Conservation (phyloP, 1,140 invertebrate genomes). For the Zaprionus tsacasi region DNA sequence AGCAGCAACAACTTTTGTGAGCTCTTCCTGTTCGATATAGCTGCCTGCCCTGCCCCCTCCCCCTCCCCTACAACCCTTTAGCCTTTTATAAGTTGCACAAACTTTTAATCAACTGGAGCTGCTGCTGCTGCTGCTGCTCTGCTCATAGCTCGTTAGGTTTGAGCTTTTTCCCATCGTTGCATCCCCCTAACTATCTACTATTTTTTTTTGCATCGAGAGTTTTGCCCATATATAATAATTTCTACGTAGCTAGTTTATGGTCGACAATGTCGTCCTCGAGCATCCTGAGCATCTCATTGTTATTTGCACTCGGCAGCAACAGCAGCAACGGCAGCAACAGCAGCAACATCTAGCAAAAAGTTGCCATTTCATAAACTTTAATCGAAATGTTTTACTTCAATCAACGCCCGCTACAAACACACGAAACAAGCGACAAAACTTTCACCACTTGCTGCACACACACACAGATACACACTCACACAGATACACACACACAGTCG, state of each 20-base stretch:
- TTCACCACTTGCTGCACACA: conserved; percentile 69
- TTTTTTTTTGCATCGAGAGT: conserved; percentile 24
- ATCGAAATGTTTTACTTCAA: conserved; percentile 82
- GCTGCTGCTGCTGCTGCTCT: conserved; percentile 49
- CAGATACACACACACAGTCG: not conserved
- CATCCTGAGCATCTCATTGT: conserved; percentile 40
- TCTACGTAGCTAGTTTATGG: conserved; percentile 64
- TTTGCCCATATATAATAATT: conserved; percentile 58
- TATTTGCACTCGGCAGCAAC: conserved; percentile 42
- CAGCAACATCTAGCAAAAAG: conserved; percentile 41
- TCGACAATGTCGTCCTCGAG: conserved; percentile 38
- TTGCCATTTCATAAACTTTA: conserved; percentile 80
- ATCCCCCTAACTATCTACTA: not conserved
- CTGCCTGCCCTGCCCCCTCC: not conserved
- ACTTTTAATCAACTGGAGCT: conserved; percentile 71
- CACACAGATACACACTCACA: not conserved
- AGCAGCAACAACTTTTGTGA: conserved; percentile 32
- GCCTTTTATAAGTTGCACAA: conserved; percentile 58
- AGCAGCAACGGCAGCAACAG: conserved; percentile 13
- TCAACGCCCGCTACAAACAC: conserved; percentile 53
- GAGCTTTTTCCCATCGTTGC: conserved; percentile 5
- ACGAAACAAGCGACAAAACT: conserved; percentile 61
- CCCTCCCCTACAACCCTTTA: not conserved
- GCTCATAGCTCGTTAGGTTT: conserved; percentile 45
- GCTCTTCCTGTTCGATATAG: conserved; percentile 73